A percentile compares a stretch with the other conserved stretches of the same genome.
Conservation (phyloP, 2,888 invertebrate genomes). For the Rhopalosiphum nymphaeae region DNA sequence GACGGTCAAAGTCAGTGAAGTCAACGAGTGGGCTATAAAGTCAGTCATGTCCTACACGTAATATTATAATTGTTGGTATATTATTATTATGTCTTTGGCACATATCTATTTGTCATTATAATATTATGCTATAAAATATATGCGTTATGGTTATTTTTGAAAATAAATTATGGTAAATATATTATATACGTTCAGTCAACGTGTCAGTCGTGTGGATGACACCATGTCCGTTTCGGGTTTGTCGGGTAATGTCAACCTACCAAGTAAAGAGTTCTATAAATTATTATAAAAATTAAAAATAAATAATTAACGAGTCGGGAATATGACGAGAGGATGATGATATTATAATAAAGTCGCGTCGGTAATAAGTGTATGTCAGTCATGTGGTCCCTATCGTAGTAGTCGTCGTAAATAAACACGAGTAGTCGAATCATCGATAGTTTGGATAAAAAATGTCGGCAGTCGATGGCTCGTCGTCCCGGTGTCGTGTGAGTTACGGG, state of each 20-base stretch:
- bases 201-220: constrained; percentile 48
- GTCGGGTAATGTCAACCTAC: constrained; percentile 25
- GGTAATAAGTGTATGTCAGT: constrained; percentile 35
- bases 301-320: constrained; percentile 38
- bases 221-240: constrained; percentile 1
- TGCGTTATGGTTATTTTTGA: constrained; percentile 1
- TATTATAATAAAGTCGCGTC: background rate
- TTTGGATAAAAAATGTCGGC: constrained; percentile 38
- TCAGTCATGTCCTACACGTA: constrained; percentile 38
- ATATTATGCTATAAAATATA: background rate
- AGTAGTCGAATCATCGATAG: constrained; percentile 5
- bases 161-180: constrained; percentile 26
- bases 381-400: constrained; percentile 32
- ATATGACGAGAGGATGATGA: background rate
- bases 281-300: constrained; percentile 38
- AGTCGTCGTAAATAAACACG: constrained; percentile 20
- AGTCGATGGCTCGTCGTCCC: constrained; percentile 19
- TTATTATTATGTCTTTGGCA: constrained; percentile 49
- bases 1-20: constrained; percentile 19
- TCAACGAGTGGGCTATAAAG: constrained; percentile 25
- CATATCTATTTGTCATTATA: background rate
- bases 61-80: background rate
- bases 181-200: constrained; percentile 49
- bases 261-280: background rate
- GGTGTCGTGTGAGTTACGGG: background rate